Percentiles rank a stretch among this genome's conserved stretches.
These are phyloP conservation scores for Encarsia formosa DNA, from an alignment of 2,888 invertebrate species.

Conservation along the genomic window DNA sequence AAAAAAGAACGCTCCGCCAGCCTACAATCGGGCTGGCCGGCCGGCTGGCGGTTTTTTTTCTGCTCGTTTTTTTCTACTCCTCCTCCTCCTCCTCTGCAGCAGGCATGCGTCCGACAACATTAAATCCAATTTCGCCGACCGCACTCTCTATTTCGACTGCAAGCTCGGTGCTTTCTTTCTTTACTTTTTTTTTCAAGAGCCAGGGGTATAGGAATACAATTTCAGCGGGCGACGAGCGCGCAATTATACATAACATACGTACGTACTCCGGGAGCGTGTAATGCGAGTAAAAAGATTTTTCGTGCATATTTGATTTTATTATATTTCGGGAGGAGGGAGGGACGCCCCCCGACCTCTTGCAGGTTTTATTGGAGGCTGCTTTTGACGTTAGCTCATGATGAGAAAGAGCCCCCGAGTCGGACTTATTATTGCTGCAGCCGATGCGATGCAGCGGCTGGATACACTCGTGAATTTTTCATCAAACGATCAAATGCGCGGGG, in stretches of 20 bases:
- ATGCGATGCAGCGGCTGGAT: too few species aligned
- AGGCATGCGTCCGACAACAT: slow-evolving; percentile 32
- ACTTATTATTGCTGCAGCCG: too few species aligned
- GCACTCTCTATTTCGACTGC: slow-evolving; percentile 20
- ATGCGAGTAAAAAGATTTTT: slow-evolving; percentile 14
- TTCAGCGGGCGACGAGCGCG: slow-evolving; percentile 16
- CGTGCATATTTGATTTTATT: too few species aligned
- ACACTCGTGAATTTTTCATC: too few species aligned
- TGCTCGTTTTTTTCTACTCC: not conserved
- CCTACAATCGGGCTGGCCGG: slow-evolving; percentile 22
- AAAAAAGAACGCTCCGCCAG: slow-evolving; percentile 33
- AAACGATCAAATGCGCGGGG: too few species aligned
- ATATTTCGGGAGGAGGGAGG: too few species aligned
- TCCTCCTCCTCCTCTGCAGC: not conserved
- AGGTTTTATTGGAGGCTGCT: too few species aligned
- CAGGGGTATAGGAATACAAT: slow-evolving; percentile 21
- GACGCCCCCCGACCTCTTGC: too few species aligned
- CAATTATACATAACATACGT: slow-evolving; percentile 14
- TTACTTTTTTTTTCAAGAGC: slow-evolving; percentile 13
- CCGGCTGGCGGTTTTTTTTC: slow-evolving; percentile 13
- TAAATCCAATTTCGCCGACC: slow-evolving; percentile 37
- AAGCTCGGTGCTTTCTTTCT: slow-evolving; percentile 20
- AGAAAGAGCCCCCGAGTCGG: too few species aligned
- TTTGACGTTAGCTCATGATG: too few species aligned
- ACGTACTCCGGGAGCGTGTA: slow-evolving; percentile 5